Evolutionary conservation across 2,888 invertebrate species (phyloP), one percentile per base, ranked within the genome.

Genomic region (Meghimatium bilineatum): DNA sequence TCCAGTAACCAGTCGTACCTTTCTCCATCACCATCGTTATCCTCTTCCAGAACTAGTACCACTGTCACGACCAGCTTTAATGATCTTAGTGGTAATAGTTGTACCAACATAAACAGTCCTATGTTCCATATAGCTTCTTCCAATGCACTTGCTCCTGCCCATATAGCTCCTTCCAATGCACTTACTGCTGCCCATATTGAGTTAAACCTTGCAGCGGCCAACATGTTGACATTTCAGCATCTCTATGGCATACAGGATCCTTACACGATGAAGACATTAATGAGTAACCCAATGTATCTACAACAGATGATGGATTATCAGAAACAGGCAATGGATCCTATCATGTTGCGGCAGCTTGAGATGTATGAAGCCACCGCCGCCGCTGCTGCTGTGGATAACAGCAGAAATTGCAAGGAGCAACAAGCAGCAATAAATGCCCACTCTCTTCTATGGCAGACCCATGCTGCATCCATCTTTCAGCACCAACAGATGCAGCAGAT

Each of bases 401-500:
- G 67, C 69, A 56, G 23, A 23, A 56, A 56, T 20, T 23, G 23
- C 23, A 80, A 75, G 52, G 80, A 84, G 14, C 80, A 84, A 34
- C 52, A 79, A 36, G 52, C 52, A n/a, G 80, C 84, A 1, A 67
- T 80, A 60, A 84, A 80, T 32, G 80, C 80, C 20, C 80, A 80
- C 34, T 66, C 60, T 5, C 34, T 84, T 26, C 69, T 84, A 23
- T 84, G 84, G 84, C 75, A 74, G 32, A 80, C 84, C 38, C 84
- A 84, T 60, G 84, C 84, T 36, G 84, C 84, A 10, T 74, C 84
- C 44, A 80, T 84, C 29, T 80, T 84, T 26, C 84, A 84, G 26
- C 84, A 84, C 23, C 84, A 84, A 49, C 84, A 84, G 29, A 84
- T 84, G 84, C 84, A 84, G 63, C 84, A 84, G 74, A 80, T 84